phyloP scores from a whole-genome alignment of 1,140 invertebrate species.

The Bombus waltoni region DNA sequence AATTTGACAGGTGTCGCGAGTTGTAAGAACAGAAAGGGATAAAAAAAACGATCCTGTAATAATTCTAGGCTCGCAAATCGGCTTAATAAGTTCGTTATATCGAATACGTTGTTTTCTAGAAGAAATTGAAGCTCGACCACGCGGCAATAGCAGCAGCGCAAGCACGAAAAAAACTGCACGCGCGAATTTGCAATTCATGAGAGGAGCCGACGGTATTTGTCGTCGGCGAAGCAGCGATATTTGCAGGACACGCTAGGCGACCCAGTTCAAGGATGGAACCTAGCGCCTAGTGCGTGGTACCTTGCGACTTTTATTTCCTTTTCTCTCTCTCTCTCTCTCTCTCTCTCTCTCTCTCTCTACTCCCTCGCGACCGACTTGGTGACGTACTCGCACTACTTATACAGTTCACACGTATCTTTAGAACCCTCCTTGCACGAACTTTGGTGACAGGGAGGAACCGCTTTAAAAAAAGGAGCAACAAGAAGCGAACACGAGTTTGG shows the following conservation, averaged over 20 bases:
- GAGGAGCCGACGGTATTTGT: slow-evolving; percentile 44
- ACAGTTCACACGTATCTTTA: background rate
- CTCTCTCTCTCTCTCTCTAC: background rate
- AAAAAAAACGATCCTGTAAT: background rate
- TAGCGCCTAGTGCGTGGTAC: background rate
- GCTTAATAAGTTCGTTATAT: background rate
- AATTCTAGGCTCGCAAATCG: background rate
- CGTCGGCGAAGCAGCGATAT: slow-evolving; percentile 48
- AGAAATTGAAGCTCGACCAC: background rate
- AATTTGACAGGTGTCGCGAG: background rate
- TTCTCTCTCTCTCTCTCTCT: background rate
- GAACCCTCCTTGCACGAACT: background rate
- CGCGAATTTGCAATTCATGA: slow-evolving; percentile 63
- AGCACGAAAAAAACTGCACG: slow-evolving; percentile 34
- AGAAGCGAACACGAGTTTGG: background rate
- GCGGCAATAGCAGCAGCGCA: slow-evolving; percentile 12
- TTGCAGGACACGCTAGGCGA: slow-evolving; percentile 55
- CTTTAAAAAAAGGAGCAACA: background rate
- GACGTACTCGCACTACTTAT: background rate
- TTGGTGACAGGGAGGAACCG: background rate
- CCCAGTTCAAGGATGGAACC: slow-evolving; percentile 58
- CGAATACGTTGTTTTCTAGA: background rate
- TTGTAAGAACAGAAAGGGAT: background rate
- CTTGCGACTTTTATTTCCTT: background rate
- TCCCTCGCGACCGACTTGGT: background rate